These are phyloP conservation scores for Aphidius colemani DNA, from an alignment of 2,888 invertebrate genomes.

Conservation along the genomic window DNA sequence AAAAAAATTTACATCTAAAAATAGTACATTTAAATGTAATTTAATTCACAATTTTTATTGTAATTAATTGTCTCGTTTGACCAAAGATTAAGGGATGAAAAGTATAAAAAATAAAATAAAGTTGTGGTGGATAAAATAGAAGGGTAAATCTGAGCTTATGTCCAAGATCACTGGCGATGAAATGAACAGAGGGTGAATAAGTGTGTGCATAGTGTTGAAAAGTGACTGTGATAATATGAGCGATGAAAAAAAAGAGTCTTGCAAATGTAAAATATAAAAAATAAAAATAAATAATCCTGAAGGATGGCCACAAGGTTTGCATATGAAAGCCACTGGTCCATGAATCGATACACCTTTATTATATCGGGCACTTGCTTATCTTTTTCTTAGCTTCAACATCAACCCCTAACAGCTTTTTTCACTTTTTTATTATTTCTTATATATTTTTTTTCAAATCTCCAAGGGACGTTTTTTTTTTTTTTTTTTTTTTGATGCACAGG, in stretches of 20 bases:
- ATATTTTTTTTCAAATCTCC: slow-evolving; percentile 10
- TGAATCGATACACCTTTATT: slow-evolving; percentile 60
- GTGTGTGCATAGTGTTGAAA: not conserved
- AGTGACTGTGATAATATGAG: not conserved
- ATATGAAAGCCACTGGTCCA: slow-evolving; percentile 53
- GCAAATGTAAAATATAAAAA: slow-evolving; percentile 17
- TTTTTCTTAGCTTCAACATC: slow-evolving; percentile 30
- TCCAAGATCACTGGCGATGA: not conserved
- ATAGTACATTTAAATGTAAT: not conserved
- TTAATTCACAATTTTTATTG: not conserved
- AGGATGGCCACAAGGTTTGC: slow-evolving; percentile 58
- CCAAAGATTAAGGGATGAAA: too few species aligned
- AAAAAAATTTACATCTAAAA: not conserved
- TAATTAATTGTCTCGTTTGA: too few species aligned
- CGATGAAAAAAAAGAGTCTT: slow-evolving; percentile 17
- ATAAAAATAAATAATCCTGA: slow-evolving; percentile 56
- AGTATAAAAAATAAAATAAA: too few species aligned
- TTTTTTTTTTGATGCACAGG: slow-evolving; percentile 29
- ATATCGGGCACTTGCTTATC: slow-evolving; percentile 54
- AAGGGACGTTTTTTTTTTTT: slow-evolving; percentile 25
- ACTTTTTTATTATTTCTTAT: slow-evolving; percentile 14
- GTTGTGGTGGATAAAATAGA: too few species aligned
- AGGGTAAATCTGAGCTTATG: too few species aligned
- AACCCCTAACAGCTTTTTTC: slow-evolving; percentile 26
- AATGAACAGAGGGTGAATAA: not conserved